Conservation (phyloP, 2,113 vertebrate species). For the Lanius ludovicianus region DNA sequence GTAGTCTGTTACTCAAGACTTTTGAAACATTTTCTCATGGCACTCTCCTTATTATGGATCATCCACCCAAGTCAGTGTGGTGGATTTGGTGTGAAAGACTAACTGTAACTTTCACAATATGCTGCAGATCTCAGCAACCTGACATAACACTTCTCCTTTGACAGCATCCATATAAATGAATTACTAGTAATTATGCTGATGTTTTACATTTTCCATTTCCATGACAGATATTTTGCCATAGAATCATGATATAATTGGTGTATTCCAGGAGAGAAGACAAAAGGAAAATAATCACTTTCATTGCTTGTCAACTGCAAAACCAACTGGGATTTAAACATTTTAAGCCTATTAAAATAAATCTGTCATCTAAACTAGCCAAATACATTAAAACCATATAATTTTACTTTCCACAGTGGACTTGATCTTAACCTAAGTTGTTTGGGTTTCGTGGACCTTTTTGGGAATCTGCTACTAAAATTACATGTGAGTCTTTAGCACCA, state of each 20-base stretch:
- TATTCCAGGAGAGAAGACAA: not conserved
- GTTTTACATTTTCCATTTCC: not conserved
- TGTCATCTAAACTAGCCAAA: not conserved
- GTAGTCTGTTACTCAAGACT: not conserved
- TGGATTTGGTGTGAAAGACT: not conserved
- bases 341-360: not conserved
- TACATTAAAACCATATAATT: not conserved
- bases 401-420: not conserved
- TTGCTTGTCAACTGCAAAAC: not conserved
- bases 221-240: not conserved
- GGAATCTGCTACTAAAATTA: not conserved
- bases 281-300: not conserved
- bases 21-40: not conserved
- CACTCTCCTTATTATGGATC: not conserved
- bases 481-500: not conserved
- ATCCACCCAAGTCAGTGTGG: not conserved
- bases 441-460: not conserved
- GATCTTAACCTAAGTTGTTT: not conserved
- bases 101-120: not conserved
- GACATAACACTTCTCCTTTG: not conserved
- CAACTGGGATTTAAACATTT: not conserved
- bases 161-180: not conserved
- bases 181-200: not conserved
- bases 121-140: not conserved
- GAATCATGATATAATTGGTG: not conserved